Percentiles rank a stretch among this genome's conserved stretches.
phyloP scores from a whole-genome alignment of 2,888 invertebrate genomes.

The Sialis lutaria region DNA sequence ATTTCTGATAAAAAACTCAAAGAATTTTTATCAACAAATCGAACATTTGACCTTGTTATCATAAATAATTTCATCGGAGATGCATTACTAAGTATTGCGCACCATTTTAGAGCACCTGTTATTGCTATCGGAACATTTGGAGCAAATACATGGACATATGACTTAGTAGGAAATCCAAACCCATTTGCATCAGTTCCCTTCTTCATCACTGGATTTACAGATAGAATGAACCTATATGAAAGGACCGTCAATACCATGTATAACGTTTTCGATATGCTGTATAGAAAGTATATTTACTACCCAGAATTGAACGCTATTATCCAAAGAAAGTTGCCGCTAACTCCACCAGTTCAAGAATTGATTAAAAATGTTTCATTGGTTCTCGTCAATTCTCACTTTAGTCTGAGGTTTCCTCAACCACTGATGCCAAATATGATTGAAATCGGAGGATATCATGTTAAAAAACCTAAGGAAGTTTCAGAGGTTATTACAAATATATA shows the following conservation, averaged over 20 bases:
- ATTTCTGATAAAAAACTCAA: slow-evolving; percentile 13
- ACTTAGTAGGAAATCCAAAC: slow-evolving; percentile 27
- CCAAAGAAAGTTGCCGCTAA: slow-evolving; percentile 13
- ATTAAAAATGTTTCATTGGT: slow-evolving; percentile 9
- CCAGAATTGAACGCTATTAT: slow-evolving; percentile 10
- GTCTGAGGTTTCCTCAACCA: slow-evolving; percentile 11
- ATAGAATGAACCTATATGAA: slow-evolving; percentile 31
- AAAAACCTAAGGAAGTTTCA: slow-evolving; percentile 8
- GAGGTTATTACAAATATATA: slow-evolving; percentile 14
- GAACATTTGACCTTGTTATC: slow-evolving; percentile 23
- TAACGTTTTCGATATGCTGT: slow-evolving; percentile 27
- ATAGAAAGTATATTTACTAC: background rate
- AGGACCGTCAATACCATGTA: slow-evolving; percentile 30
- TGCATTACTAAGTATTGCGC: slow-evolving; percentile 23
- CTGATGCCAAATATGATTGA: slow-evolving; percentile 14
- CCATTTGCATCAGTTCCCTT: slow-evolving; percentile 32
- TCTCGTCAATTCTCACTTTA: slow-evolving; percentile 12
- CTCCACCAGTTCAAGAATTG: slow-evolving; percentile 11
- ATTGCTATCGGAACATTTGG: slow-evolving; percentile 26
- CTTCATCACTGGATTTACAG: slow-evolving; percentile 22
- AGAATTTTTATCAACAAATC: slow-evolving; percentile 17
- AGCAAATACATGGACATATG: slow-evolving; percentile 26
- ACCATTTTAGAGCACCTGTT: slow-evolving; percentile 21
- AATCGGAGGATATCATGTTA: slow-evolving; percentile 13
- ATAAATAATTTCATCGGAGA: slow-evolving; percentile 31